Percentiles rank a stretch among this genome's conserved stretches.
Conservation (phyloP, 2,888 invertebrate genomes). For the Thumatha senex region DNA sequence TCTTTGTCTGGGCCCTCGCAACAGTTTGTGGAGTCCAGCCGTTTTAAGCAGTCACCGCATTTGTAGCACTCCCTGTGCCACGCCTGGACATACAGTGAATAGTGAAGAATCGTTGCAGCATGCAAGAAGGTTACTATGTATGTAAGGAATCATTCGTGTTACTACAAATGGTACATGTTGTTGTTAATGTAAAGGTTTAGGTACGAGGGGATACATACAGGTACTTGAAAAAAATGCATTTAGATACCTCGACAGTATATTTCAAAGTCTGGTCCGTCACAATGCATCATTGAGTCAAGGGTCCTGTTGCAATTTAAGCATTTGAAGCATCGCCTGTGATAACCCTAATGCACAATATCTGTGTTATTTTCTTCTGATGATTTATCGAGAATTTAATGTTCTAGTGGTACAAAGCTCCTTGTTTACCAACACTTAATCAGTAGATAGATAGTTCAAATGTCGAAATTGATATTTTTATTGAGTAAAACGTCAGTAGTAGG, state of each 20-base stretch:
- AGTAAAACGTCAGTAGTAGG: no score
- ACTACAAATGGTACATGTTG: conserved; percentile 62
- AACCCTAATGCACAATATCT: conserved; percentile 85
- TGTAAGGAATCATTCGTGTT: conserved; percentile 62
- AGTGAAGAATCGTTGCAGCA: conserved; percentile 59
- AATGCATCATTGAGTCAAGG: conserved; percentile 94
- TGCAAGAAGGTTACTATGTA: conserved; percentile 54
- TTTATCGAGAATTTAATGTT: background rate
- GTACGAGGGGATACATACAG: conserved; percentile 45
- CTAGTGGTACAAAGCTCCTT: no score
- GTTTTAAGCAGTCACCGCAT: conserved; percentile 93
- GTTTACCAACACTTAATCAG: no score
- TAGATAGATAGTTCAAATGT: no score
- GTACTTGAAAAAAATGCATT: conserved; percentile 38
- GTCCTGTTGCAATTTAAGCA: conserved; percentile 93
- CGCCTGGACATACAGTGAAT: conserved; percentile 85
- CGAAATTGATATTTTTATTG: no score
- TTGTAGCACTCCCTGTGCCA: conserved; percentile 98
- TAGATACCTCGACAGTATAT: conserved; percentile 95
- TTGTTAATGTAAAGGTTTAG: conserved; percentile 37
- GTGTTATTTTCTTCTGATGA: conserved; percentile 11
- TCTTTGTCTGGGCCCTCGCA: conserved; percentile 97
- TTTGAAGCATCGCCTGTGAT: conserved; percentile 95
- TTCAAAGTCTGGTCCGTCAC: conserved; percentile 96
- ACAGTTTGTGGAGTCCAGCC: conserved; percentile 95